These are phyloP conservation scores for Scaptomyza flava DNA, from an alignment of 2,888 invertebrate genomes.

Conservation along the genomic window DNA sequence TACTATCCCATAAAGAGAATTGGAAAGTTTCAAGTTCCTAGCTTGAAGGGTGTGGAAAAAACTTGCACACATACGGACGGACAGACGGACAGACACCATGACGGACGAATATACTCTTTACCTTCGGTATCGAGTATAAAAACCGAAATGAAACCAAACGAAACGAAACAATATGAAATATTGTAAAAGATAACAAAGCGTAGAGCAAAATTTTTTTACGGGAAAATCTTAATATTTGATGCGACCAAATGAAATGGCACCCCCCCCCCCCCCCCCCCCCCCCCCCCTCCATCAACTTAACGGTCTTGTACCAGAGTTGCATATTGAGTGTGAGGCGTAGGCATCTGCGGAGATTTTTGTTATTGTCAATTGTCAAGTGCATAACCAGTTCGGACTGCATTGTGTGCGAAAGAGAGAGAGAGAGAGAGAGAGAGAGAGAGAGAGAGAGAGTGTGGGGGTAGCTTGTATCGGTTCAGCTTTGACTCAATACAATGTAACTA, in stretches of 20 bases:
- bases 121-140: too few relatives aligned
- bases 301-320: not conserved
- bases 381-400: constrained; percentile 57
- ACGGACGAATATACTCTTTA: too few relatives aligned
- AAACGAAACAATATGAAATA: constrained; percentile 22
- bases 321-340: constrained; percentile 14
- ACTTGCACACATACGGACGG: too few relatives aligned
- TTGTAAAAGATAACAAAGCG: constrained; percentile 36
- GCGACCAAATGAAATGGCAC: too few relatives aligned
- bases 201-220: not conserved
- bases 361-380: constrained; percentile 51
- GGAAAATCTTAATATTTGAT: constrained; percentile 16
- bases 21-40: too few relatives aligned
- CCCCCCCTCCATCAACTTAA: too few relatives aligned
- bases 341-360: constrained; percentile 7
- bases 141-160: too few relatives aligned
- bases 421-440: not conserved
- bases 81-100: too few relatives aligned
- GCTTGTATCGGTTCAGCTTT: constrained; percentile 37
- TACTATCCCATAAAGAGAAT: too few relatives aligned
- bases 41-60: too few relatives aligned
- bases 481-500: constrained; percentile 43
- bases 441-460: not conserved
- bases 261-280: too few relatives aligned
- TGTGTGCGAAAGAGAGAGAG: constrained; percentile 21